A percentile compares a stretch with the other conserved stretches of the same genome.
Evolutionary conservation across 2,113 vertebrate species (phyloP).

Genomic region (Sorex fumeus): DNA sequence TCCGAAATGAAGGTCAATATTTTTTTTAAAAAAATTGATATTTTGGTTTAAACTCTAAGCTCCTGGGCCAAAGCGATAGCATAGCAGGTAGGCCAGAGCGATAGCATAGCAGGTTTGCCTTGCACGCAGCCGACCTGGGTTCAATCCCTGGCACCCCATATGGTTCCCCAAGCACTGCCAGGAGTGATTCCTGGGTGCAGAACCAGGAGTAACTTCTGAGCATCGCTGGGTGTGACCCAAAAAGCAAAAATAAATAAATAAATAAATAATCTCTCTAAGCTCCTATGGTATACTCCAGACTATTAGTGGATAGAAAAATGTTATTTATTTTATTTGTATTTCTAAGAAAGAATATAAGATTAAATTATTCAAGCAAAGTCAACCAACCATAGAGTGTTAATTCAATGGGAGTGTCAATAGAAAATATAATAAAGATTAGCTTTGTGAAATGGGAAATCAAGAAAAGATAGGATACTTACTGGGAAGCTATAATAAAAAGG

Average conservation of each 20-base stretch:
- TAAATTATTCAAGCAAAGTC: not conserved
- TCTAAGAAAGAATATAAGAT: not conserved
- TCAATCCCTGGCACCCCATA: no score
- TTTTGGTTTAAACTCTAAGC: constrained; percentile 27
- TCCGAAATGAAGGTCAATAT: no score
- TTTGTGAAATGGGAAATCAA: not conserved
- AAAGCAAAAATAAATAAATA: no score
- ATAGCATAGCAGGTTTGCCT: no score
- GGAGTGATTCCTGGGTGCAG: no score
- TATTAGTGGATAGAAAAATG: not conserved
- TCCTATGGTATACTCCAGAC: not conserved
- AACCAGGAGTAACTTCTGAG: no score
- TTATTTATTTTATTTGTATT: not conserved
- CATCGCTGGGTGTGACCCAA: no score
- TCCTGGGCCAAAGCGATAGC: no score
- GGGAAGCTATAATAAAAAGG: not conserved
- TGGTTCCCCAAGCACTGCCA: no score
- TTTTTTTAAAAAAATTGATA: not conserved
- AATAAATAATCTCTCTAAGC: no score
- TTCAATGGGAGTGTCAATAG: not conserved
- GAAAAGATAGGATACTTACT: not conserved
- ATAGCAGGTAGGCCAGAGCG: no score
- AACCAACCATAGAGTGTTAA: not conserved
- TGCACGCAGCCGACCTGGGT: no score
- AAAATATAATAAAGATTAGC: constrained; percentile 28